Conservation (phyloP, 2,888 invertebrate genomes). For the Thymelicus acteon region DNA sequence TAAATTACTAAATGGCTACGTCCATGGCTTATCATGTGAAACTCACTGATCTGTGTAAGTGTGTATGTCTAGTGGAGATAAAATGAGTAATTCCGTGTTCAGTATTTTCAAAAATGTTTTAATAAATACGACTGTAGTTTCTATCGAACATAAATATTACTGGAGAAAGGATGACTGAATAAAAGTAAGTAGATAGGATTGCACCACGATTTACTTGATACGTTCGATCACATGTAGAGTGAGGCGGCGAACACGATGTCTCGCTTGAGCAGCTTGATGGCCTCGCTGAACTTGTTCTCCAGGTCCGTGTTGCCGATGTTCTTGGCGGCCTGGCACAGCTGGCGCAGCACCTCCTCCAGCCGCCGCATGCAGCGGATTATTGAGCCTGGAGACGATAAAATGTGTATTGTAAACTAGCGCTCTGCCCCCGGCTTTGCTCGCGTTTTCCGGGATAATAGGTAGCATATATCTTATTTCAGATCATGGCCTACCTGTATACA, state of each 20-base stretch:
- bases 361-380: conserved; percentile 95
- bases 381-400: conserved; percentile 67
- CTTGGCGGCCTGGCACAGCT: conserved; percentile 98
- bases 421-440: too few relatives aligned
- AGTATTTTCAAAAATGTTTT: too few relatives aligned
- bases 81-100: too few relatives aligned
- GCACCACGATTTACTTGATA: neutral
- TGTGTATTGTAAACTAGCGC: too few relatives aligned
- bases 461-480: neutral
- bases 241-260: conserved; percentile 99
- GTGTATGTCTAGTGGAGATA: too few relatives aligned
- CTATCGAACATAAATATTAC: too few relatives aligned
- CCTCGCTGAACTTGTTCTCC: conserved; percentile 97
- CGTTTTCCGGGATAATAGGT: too few relatives aligned
- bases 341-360: conserved; percentile 97
- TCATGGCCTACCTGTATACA: too few relatives aligned
- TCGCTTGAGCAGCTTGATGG: conserved; percentile 95
- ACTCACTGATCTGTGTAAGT: too few relatives aligned
- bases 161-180: neutral
- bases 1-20: too few relatives aligned
- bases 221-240: conserved; percentile 87
- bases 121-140: too few relatives aligned
- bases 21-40: too few relatives aligned
- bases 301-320: conserved; percentile 98
- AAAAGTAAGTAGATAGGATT: neutral